phyloP scores from a whole-genome alignment of 2,113 vertebrate genomes.

The Platichthys stellatus region DNA sequence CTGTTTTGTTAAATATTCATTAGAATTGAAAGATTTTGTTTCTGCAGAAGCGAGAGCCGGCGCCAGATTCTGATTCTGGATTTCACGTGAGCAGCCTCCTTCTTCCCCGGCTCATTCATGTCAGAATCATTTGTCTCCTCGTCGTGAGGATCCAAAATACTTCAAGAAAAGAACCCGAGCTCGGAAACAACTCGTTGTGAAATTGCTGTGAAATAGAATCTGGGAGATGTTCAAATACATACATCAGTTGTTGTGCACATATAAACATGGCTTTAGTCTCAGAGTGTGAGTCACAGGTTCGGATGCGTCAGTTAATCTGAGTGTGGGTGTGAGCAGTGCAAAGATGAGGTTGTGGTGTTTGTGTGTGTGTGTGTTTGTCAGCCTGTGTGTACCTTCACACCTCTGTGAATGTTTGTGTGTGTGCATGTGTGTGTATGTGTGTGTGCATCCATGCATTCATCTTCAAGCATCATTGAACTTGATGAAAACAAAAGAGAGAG shows the following conservation, averaged over 20 bases:
- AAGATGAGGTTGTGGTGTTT: conserved; percentile 15
- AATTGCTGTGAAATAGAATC: conserved; percentile 75
- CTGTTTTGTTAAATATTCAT: conserved; percentile 45
- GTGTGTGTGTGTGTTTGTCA: conserved; percentile 16
- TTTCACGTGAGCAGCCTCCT: conserved; percentile 19
- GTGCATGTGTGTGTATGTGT: no score
- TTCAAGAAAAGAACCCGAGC: conserved; percentile 58
- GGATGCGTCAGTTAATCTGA: conserved; percentile 63
- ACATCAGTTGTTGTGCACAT: conserved; percentile 57
- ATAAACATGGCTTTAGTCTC: conserved; percentile 58
- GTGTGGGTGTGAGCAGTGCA: conserved; percentile 61
- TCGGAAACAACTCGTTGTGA: conserved; percentile 42
- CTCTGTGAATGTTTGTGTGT: neutral
- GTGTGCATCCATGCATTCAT: conserved; percentile 27
- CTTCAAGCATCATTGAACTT: conserved; percentile 28
- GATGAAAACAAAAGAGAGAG: neutral
- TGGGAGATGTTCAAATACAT: conserved; percentile 57
- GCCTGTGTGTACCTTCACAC: conserved; percentile 40
- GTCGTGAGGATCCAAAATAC: conserved; percentile 57
- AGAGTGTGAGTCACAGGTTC: conserved; percentile 64
- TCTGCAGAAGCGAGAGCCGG: neutral
- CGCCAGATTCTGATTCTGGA: conserved; percentile 18
- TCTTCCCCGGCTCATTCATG: conserved; percentile 24
- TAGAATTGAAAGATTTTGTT: conserved; percentile 36
- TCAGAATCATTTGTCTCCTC: conserved; percentile 60